These are phyloP conservation scores for Pavo muticus DNA, from an alignment of 2,113 vertebrate genomes.

Conservation along the genomic window DNA sequence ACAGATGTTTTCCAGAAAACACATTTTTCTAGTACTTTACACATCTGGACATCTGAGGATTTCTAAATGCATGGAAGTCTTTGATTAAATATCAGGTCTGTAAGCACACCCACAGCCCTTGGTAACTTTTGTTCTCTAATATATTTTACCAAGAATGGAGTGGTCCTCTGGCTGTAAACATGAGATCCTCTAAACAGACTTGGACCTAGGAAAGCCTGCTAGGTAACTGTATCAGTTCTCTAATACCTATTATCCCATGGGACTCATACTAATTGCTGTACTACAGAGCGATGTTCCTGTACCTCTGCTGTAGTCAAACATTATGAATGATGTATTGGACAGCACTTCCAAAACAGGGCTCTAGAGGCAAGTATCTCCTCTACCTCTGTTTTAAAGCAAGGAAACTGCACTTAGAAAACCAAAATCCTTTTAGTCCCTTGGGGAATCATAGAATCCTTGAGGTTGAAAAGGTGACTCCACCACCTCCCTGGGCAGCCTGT, in stretches of 20 bases:
- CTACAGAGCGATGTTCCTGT: background rate
- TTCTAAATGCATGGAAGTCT: background rate
- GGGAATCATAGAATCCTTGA: background rate
- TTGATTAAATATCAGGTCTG: background rate
- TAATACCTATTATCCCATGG: background rate
- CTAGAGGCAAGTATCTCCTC: background rate
- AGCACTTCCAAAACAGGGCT: background rate
- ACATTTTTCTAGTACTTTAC: background rate
- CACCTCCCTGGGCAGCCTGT: too few species aligned
- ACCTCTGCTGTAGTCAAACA: background rate
- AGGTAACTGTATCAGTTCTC: background rate
- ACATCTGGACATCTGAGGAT: background rate
- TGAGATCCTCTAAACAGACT: background rate
- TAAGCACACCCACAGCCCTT: background rate
- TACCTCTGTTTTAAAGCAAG: background rate
- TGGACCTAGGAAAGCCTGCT: background rate
- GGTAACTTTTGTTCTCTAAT: background rate
- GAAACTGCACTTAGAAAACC: background rate
- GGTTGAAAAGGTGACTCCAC: too few species aligned
- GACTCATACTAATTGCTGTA: background rate
- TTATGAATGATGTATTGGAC: background rate
- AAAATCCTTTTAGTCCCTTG: background rate
- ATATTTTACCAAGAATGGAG: background rate
- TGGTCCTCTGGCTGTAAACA: background rate
- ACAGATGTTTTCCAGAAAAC: background rate